These are phyloP conservation scores for Aptenodytes patagonicus DNA, from an alignment of 2,113 vertebrate species.

Conservation along the genomic window DNA sequence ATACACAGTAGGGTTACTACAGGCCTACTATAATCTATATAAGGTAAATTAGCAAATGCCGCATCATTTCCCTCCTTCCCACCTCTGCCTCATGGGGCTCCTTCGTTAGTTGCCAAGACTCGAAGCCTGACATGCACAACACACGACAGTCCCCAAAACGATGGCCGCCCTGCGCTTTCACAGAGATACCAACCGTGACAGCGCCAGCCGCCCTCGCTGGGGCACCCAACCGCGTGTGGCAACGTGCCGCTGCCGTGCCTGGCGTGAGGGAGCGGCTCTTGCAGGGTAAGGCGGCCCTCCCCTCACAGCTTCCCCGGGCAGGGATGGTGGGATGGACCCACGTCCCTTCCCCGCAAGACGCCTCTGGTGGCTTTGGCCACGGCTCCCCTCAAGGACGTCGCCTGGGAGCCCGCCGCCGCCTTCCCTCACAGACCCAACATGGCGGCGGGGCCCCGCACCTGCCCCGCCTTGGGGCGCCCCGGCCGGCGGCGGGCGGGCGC, in stretches of 20 bases:
- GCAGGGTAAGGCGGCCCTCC: neutral
- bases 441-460: neutral
- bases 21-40: fast-evolving
- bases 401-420: fast-evolving
- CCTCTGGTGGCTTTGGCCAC: too few relatives aligned
- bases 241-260: neutral
- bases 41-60: fast-evolving
- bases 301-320: neutral
- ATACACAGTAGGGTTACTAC: fast-evolving
- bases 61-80: fast-evolving
- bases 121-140: fast-evolving
- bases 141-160: fast-evolving
- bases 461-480: neutral
- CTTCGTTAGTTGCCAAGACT: fast-evolving
- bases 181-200: fast-evolving
- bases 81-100: neutral
- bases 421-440: neutral
- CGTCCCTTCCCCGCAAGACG: too few relatives aligned
- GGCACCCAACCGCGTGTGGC: fast-evolving
- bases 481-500: neutral
- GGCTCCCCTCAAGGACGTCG: neutral
- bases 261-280: too few relatives aligned
- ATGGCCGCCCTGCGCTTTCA: fast-evolving
- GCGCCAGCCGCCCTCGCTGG: neutral
- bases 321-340: neutral